A percentile compares a stretch with the other conserved stretches of the same genome.
These are phyloP conservation scores for Falco punctatus DNA, from an alignment of 2,113 vertebrate species.

Conservation along the genomic window DNA sequence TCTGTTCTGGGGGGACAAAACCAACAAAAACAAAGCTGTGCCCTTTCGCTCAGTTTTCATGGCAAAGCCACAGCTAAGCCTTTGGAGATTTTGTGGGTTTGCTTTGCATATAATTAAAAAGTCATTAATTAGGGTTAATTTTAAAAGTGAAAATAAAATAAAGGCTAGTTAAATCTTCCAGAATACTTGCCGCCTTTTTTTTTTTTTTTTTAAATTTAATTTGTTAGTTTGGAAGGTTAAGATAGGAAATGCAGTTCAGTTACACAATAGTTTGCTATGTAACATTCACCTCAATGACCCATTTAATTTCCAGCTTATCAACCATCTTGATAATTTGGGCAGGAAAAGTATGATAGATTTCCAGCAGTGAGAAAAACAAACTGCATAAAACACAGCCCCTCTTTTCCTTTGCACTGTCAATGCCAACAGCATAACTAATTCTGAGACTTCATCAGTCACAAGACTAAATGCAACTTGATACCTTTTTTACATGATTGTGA, in stretches of 20 bases:
- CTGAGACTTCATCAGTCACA: neutral
- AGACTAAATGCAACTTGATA: neutral
- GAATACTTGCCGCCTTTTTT: neutral
- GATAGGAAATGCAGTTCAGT: neutral
- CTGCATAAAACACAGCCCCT: neutral
- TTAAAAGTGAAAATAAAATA: conserved; percentile 40
- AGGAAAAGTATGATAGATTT: conserved; percentile 17
- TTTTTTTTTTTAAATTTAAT: neutral
- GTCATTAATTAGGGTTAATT: conserved; percentile 54
- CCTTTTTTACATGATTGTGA: neutral
- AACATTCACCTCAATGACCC: neutral
- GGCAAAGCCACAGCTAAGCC: conserved; percentile 34
- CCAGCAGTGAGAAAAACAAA: conserved; percentile 22
- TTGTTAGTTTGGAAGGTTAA: conserved; percentile 12
- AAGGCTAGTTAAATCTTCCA: conserved; percentile 50
- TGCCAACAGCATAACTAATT: neutral
- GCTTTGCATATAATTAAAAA: conserved; percentile 33
- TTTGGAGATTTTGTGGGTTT: conserved; percentile 13
- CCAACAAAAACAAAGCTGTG: neutral
- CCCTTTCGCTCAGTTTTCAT: neutral
- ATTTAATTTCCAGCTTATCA: conserved; percentile 29
- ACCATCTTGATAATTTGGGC: neutral
- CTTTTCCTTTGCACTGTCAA: neutral
- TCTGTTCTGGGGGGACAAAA: neutral
- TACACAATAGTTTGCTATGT: neutral